Percentiles rank a stretch among this genome's conserved stretches.
Conservation (phyloP, 2,888 invertebrate species). For the Acronicta aceris region DNA sequence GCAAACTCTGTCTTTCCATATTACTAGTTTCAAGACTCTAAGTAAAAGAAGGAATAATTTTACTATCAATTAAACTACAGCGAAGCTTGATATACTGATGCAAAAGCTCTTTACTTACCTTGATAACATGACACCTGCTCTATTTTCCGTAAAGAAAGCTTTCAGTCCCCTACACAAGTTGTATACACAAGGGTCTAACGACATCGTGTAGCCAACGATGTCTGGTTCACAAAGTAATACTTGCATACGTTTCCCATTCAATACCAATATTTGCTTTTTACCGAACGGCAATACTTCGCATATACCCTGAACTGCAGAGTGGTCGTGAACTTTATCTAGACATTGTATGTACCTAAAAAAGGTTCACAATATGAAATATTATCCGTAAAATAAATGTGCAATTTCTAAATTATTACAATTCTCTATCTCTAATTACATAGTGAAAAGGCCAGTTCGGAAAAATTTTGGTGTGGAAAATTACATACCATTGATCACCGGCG, state of each 20-base stretch:
- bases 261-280: slow-evolving; percentile 77
- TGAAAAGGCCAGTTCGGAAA: background rate
- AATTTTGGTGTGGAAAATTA: slow-evolving; percentile 4
- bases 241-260: slow-evolving; percentile 83
- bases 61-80: background rate
- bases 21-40: slow-evolving; percentile 84
- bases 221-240: slow-evolving; percentile 82
- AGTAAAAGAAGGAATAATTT: slow-evolving; percentile 19
- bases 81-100: background rate
- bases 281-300: slow-evolving; percentile 84
- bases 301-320: slow-evolving; percentile 82
- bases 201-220: slow-evolving; percentile 85
- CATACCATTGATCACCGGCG: slow-evolving; percentile 86
- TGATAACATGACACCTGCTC: slow-evolving; percentile 85
- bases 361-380: background rate
- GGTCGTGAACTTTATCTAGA: slow-evolving; percentile 83
- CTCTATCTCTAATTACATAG: too few relatives aligned
- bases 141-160: slow-evolving; percentile 87
- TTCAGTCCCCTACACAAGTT: slow-evolving; percentile 88
- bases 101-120: slow-evolving; percentile 64
- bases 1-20: slow-evolving; percentile 90
- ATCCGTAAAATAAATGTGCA: background rate
- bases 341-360: slow-evolving; percentile 77
- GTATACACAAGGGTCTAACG: slow-evolving; percentile 81
- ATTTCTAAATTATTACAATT: background rate